Evolutionary conservation across 1,140 invertebrate genomes (phyloP), one percentile per base, ranked within the genome.

Genomic region (Panonychus citri): DNA sequence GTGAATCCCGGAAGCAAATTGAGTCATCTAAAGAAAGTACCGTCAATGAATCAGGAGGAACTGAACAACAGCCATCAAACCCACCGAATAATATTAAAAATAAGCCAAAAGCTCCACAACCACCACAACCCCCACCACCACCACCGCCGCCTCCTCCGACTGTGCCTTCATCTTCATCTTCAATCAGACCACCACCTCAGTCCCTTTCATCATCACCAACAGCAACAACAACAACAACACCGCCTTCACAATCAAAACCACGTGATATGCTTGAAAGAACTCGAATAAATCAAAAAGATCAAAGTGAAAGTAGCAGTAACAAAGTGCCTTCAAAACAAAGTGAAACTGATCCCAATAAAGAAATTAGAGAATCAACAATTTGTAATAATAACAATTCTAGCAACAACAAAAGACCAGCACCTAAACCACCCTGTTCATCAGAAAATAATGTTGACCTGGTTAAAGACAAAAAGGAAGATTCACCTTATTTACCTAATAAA

Each of bases 371-470:
- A 27, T 5, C 25, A 17, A 27, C 25, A 51, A 27, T 27, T 27
- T 27, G 49, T 25, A 51, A 46, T 24, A 46, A 46, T 24, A 46
- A 46, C 42, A 7, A 5, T 34, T n/a, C 19, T 24, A 49, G 46
- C 24, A 17, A 26, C 19, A 49, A 52, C 34, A 60, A 60, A 59
- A 46, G 56, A 40, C 59, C 55, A 19, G 59, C 59, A 46, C 59
- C 59, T 21, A 58, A 60, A 58, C 59, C 59, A 15, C 59, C 59
- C 10, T 34, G 30, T 34, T 7, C 8, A 30, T 3, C 27, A 17
- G 24, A 39, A 2, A 24, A 15, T 24, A 12, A 8, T 7, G 37
- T 3, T 25, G 17, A 15, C 26, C 21, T 26, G 26, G 17, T n/a
- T 17, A 25, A 17, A 24, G 12, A 34, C 12, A 34, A 34, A 34